A percentile compares a stretch with the other conserved stretches of the same genome.
Evolutionary conservation across 2,888 invertebrate genomes (phyloP).

Genomic region (Rhagophthalmus giganteus): DNA sequence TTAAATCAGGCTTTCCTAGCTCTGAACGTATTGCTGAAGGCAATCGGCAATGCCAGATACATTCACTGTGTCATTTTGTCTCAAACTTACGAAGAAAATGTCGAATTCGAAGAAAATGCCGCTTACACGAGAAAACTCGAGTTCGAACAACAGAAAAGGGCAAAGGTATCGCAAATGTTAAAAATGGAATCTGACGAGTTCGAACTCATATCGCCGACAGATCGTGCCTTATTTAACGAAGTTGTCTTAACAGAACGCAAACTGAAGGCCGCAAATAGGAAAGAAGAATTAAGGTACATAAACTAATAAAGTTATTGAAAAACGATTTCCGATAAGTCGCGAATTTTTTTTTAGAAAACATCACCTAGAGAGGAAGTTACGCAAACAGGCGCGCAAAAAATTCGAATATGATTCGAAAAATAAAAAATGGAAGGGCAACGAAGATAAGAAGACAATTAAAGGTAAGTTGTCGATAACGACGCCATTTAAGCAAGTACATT

Average conservation of each 20-base stretch:
- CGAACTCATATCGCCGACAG: slow-evolving; percentile 30
- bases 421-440: too few relatives aligned
- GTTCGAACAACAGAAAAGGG: slow-evolving; percentile 27
- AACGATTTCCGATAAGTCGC: too few relatives aligned
- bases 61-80: slow-evolving; percentile 45
- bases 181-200: slow-evolving; percentile 38
- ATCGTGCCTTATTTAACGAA: slow-evolving; percentile 34
- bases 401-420: too few relatives aligned
- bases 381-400: too few relatives aligned
- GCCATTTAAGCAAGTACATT: too few relatives aligned
- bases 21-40: slow-evolving; percentile 42
- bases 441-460: too few relatives aligned
- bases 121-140: too few relatives aligned
- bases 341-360: too few relatives aligned
- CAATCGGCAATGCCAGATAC: slow-evolving; percentile 43
- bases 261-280: slow-evolving; percentile 24
- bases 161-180: slow-evolving; percentile 27
- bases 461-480: too few relatives aligned
- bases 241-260: slow-evolving; percentile 37
- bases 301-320: too few relatives aligned
- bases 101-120: slow-evolving; percentile 31
- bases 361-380: too few relatives aligned
- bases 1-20: slow-evolving; percentile 39
- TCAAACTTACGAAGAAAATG: slow-evolving; percentile 17
- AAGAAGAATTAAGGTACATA: slow-evolving; percentile 34